Percentiles rank a stretch among this genome's conserved stretches.
phyloP scores from a whole-genome alignment of 2,113 vertebrate species.

The Melanerpes aurifrons region DNA sequence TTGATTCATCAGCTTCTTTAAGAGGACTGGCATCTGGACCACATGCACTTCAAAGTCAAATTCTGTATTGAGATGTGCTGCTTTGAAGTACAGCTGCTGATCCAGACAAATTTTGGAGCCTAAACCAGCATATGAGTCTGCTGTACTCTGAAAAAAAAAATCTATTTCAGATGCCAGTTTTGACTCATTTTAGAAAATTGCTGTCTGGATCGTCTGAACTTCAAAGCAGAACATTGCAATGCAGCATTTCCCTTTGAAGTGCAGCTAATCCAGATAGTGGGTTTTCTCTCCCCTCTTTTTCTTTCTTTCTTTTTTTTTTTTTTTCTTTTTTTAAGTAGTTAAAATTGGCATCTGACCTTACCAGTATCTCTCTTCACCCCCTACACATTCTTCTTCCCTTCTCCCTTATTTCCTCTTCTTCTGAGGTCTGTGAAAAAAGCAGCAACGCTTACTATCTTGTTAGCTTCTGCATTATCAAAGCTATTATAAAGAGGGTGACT shows the following conservation, averaged over 20 bases:
- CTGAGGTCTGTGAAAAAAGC: slow-evolving; percentile 24
- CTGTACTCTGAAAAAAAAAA: slow-evolving; percentile 67
- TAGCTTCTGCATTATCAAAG: background rate
- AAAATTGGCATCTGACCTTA: slow-evolving; percentile 66
- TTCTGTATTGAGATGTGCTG: slow-evolving; percentile 44
- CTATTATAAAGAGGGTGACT: background rate
- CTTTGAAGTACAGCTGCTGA: slow-evolving; percentile 76
- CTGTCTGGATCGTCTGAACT: slow-evolving; percentile 74
- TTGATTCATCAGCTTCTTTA: slow-evolving; percentile 63
- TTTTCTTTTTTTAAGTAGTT: background rate
- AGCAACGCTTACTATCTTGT: background rate
- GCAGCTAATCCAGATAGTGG: slow-evolving; percentile 69
- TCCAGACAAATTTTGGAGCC: slow-evolving; percentile 71
- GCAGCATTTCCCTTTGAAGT: slow-evolving; percentile 69
- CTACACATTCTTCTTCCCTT: slow-evolving; percentile 18
- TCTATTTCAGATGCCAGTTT: slow-evolving; percentile 74
- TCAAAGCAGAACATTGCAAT: slow-evolving; percentile 62
- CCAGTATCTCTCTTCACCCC: slow-evolving; percentile 26
- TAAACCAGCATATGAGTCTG: slow-evolving; percentile 64
- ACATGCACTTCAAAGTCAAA: slow-evolving; percentile 74
- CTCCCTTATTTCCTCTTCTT: slow-evolving; percentile 21
- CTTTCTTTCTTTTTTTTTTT: too few species aligned
- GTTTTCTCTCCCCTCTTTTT: background rate
- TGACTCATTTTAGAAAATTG: slow-evolving; percentile 76
- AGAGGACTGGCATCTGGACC: slow-evolving; percentile 68